phyloP scores from a whole-genome alignment of 2,888 invertebrate genomes.

The Ochlodes sylvanus region DNA sequence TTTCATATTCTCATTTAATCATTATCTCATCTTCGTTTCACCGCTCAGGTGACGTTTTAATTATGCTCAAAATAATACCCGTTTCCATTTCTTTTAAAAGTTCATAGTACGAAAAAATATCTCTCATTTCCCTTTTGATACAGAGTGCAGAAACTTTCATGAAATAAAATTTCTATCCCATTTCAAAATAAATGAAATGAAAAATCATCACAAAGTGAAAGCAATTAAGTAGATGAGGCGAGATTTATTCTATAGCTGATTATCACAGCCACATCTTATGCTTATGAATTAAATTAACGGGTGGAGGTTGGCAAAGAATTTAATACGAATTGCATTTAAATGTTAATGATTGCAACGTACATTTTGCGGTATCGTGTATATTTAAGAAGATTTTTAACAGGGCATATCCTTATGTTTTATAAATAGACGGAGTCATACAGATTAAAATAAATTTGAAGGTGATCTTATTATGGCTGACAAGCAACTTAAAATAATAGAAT shows the following conservation, averaged over 20 bases:
- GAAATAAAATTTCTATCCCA: conserved; percentile 16
- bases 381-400: too few relatives aligned
- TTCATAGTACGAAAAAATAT: conserved; percentile 8
- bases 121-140: conserved; percentile 19
- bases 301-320: background rate
- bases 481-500: too few relatives aligned
- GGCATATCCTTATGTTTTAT: too few relatives aligned
- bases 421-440: too few relatives aligned
- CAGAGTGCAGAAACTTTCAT: background rate
- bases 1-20: too few relatives aligned
- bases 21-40: too few relatives aligned
- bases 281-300: conserved; percentile 1
- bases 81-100: background rate
- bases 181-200: conserved; percentile 26
- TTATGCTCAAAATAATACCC: too few relatives aligned
- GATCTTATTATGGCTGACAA: too few relatives aligned
- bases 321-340: background rate
- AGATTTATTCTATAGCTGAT: conserved; percentile 30
- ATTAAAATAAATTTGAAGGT: too few relatives aligned
- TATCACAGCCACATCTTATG: conserved; percentile 7
- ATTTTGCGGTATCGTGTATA: background rate
- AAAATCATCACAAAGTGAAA: conserved; percentile 28
- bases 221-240: conserved; percentile 35
- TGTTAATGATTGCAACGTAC: background rate
- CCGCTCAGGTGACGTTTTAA: too few relatives aligned